Evolutionary conservation across 2,113 vertebrate genomes (phyloP), one percentile per base, ranked within the genome.

Genomic region (Oncorhynchus mykiss): DNA sequence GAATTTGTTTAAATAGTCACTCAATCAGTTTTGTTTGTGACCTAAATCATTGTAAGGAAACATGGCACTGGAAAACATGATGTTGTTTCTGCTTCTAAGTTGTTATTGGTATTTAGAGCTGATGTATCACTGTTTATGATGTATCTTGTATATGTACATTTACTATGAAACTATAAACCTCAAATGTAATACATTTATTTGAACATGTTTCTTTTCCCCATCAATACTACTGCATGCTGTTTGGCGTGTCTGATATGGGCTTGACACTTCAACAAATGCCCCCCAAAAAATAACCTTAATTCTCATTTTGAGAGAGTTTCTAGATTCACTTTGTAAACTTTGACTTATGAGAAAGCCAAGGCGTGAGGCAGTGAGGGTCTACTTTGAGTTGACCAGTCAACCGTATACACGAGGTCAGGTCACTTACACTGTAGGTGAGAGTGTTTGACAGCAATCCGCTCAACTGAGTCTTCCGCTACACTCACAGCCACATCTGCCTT

Each of bases 141-240:
- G 25, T 71, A 22, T 67, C 51, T 59, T 81, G 64, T 81, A 49
- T 71, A 3, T 84, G 77, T 67, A 67, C 45, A 60, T 67, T 78
- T 51, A 76, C 45, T 68, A 20, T 62, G 18, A 68, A 68, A 68
- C 6, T 68, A 27, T 68, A 68, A 68, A 68, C 67, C 5, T 68
- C 67, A 68, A 68, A 68, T 25, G 22, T 25, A 80, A 75, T 86
- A 88, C 29, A 86, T 85, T 76, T 82, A 11, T 73, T 62, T 73
- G 45, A 76, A 71, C 27, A 68, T 68, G 18, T 39, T 75, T 3
- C 29, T 72, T 7, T 74, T 24, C 72, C 29, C 60, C 49, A 62
- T 70, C 9, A 82, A 7, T 2, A 70, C 69, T 2, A 62, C 8
- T 62, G 59, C 7, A 62, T n/a, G 59, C 59, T 62, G n/a, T 62